Evolutionary conservation across 2,888 invertebrate genomes (phyloP), one percentile per base, ranked within the genome.

Genomic region (Amblyjoppa proteus): DNA sequence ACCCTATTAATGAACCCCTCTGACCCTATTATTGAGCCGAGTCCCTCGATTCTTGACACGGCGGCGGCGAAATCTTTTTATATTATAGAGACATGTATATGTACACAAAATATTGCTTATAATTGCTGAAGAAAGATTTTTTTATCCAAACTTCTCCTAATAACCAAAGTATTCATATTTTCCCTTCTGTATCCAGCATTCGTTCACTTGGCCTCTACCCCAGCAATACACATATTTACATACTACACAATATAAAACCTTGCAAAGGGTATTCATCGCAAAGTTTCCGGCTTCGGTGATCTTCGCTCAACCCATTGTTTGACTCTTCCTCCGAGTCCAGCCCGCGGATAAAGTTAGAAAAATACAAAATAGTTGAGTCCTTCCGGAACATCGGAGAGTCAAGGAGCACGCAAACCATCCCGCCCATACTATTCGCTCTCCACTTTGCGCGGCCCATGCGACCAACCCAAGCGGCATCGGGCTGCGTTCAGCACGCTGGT

Each of bases 391-490:
- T 31, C 28, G 3, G 16, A 31, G 61, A 31, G 61, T 61, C 61
- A 61, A 61, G 61, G 28, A 58, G 28, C 28, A 58, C 3, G 58
- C 20, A 28, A 58, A 11, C 58, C 11, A 58, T 58, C 28, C 58
- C 58, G 20, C 58, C 28, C 58, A 58, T 28, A 13, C 58, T 58
- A 58, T 58, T 58, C 28, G 58, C 58, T 28, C 58, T 28, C 58
- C 58, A 58, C 58, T 58, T 58, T 58, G 13, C 58, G 58, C 31
- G 16, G 1, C 61, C 61, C 41, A 41, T 1, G 31, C 61, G 16
- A 61, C 61, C 28, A 61, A 61, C 31, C 28, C 61, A 28, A 7
- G 25, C 58, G 58, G 61, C 61, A 31, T 61, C 20, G 58, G 58
- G 58, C 28, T 13, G 2, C 13, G 28, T 9, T 1, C 9, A 61